These are phyloP conservation scores for Cordilura impudica DNA, from an alignment of 2,888 invertebrate genomes.

Conservation along the genomic window DNA sequence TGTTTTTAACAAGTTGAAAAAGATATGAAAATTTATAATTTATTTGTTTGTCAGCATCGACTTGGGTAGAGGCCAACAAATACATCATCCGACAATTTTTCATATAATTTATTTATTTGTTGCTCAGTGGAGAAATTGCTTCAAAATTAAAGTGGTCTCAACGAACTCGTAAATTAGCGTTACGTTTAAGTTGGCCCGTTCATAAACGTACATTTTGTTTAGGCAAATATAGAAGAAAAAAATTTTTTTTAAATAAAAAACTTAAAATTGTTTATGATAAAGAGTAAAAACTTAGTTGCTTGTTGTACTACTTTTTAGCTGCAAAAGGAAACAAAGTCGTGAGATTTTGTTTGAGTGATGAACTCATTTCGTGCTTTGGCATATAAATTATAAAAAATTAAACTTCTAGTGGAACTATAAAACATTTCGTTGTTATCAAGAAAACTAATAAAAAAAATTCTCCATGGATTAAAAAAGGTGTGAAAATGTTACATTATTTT, in stretches of 20 bases:
- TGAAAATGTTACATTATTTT: background rate
- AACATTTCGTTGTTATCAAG: background rate
- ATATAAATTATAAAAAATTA: slow-evolving; percentile 1
- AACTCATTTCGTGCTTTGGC: slow-evolving; percentile 69
- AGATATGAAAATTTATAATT: slow-evolving; percentile 22
- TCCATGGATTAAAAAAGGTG: background rate
- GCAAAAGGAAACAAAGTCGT: slow-evolving; percentile 70
- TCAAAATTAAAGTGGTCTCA: slow-evolving; percentile 23
- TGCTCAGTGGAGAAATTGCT: slow-evolving; percentile 39
- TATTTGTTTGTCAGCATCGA: slow-evolving; percentile 46
- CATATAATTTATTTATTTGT: slow-evolving; percentile 5
- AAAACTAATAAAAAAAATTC: slow-evolving; percentile 8
- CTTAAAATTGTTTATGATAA: slow-evolving; percentile 4
- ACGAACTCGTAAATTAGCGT: slow-evolving; percentile 51
- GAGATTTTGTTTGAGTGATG: slow-evolving; percentile 74
- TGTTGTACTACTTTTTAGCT: background rate
- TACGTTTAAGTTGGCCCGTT: slow-evolving; percentile 37
- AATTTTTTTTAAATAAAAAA: slow-evolving; percentile 17
- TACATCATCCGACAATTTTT: slow-evolving; percentile 41
- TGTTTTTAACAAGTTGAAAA: slow-evolving; percentile 52
- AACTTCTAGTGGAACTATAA: background rate
- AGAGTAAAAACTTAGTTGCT: slow-evolving; percentile 18
- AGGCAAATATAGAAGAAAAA: slow-evolving; percentile 14
- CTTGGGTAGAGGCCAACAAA: slow-evolving; percentile 44
- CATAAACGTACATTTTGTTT: background rate